Evolutionary conservation across 2,797 vertebrate species (phyloP), one percentile per base, ranked within the genome.

Genomic region (Hafferia zeledoni): DNA sequence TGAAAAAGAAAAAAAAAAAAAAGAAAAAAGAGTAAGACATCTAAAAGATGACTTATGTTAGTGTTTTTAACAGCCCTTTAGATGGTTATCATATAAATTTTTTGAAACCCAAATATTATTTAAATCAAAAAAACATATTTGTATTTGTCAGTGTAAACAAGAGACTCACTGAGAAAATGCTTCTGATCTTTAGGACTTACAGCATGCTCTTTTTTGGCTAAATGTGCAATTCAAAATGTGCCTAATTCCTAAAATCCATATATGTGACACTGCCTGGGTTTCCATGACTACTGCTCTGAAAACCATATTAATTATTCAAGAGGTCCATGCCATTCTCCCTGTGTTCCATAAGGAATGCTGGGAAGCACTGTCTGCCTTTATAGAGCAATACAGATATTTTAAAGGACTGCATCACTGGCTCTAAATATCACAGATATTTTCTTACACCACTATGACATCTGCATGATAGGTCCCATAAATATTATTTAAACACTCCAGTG

Each of bases 301-400:
- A 98, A 97, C 97, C 97, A 96, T 97, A 98, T 98, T 98, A 98
- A 98, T 98, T 98, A 98, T 98, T 98, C 97, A 98, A 98, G 92
- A 98, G 95, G 97, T 96, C 97, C 96, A 94, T 96, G 97, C 92
- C 96, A 97, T 97, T 98, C 95, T 98, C 96, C 95, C 84, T 85
- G 89, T 24, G 79, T 95, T 96, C 97, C 97, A 97, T 97, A 96
- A 97, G 96, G 98, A 98, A 98, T 96, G 92, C 94, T 92, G 91
- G 96, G 97, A 98, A 97, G 93, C 23, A 75, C 96, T 95, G 94
- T 93, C 96, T 97, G 93, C 93, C 85, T 94, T 97, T 94, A 96
- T 35, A 95, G 97, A 96, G 59, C 91, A 82, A 84, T 67, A 96
- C 80, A 95, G 94, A 96, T 97, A 96, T 97, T 97, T 97, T 97